Base-by-base conservation (phyloP, 2,888 invertebrate genomes). In the Tetheella fluctuosa region DNA sequence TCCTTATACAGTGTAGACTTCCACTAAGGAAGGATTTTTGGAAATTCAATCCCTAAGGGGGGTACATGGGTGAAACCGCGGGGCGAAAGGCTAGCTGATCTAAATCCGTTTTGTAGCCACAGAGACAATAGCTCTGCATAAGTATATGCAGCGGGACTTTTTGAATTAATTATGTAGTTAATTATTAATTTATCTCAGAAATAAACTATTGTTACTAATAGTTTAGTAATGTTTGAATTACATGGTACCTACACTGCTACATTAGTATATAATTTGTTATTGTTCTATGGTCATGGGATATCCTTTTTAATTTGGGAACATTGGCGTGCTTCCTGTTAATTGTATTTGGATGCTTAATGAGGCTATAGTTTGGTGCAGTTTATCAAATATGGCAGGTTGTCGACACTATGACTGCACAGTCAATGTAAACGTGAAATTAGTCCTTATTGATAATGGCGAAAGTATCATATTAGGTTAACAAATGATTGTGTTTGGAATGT, bases 251-350 rank as follows among this genome's bases (percentile, higher is more conserved):
- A 23, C n/a, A 8, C 15, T 37, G 37, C 34, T 37, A 64, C n/a
- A 61, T 60, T 66, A 59, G 61, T 69, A 64, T 65, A 64, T 62
- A 57, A 64, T 65, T 67, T 70, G 10, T 72, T 68, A 72, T 77
- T 79, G 75, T 82, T 72, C 73, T 68, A 69, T 77, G 78, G 82
- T 67, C 67, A 79, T 80, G 76, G 84, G 84, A 86, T 84, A 82
- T 85, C 86, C 86, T 86, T 76, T 78, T 81, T 79, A 78, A 79
- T 80, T 76, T 76, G 72, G 73, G 68, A 67, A 70, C 73, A 73
- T 71, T 71, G 73, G 77, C 55, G 34, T 23, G n/a, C 55, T 81
- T 86, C 86, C 86, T 84, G 86, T 80, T 70, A 64, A 74, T 81
- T 81, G 79, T 77, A 77, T 70, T 37, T 55, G 55, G 55, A 55